Evolutionary conservation across 2,113 vertebrate species (phyloP).

Genomic region (Rhineura floridana): DNA sequence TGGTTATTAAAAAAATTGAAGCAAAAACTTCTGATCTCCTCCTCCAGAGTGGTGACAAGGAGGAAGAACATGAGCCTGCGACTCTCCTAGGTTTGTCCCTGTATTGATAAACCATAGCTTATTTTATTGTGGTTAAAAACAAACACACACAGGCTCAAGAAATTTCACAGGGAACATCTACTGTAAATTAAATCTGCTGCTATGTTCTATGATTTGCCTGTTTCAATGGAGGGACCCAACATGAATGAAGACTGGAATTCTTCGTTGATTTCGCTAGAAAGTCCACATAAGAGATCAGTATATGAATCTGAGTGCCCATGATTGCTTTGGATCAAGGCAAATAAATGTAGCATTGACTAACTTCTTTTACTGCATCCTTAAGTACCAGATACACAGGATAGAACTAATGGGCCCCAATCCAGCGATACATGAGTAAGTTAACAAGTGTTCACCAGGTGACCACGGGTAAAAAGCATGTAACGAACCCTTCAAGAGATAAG

Average conservation of each 20-base stretch:
- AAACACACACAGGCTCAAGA: background rate
- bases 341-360: background rate
- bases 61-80: background rate
- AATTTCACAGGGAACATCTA: background rate
- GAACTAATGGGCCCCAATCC: background rate
- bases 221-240: background rate
- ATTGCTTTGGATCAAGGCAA: background rate
- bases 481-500: background rate
- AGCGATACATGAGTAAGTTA: background rate
- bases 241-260: background rate
- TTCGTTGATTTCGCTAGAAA: background rate
- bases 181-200: conserved; percentile 2
- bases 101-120: background rate
- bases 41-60: background rate
- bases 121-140: background rate
- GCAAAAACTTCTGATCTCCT: background rate
- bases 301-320: background rate
- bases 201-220: background rate
- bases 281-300: no score
- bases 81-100: no score
- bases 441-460: background rate
- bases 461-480: background rate
- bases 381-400: conserved; percentile 16
- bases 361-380: background rate
- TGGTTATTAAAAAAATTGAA: background rate